Percentiles rank a stretch among this genome's conserved stretches.
phyloP scores from a whole-genome alignment of 2,113 vertebrate genomes.

The Mastomys coucha region DNA sequence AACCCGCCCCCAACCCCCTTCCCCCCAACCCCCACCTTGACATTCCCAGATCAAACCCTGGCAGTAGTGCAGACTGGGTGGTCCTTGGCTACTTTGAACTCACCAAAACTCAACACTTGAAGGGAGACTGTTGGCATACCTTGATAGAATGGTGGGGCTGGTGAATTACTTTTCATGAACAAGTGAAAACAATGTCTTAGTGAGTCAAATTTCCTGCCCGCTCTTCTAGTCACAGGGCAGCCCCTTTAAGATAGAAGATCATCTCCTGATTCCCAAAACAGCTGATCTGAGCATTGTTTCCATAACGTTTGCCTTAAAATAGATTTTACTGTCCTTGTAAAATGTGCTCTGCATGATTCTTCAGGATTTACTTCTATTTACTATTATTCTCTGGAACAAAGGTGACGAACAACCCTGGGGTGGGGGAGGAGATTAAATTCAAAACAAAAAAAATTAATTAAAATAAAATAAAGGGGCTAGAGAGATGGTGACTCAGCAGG shows the following conservation, averaged over 20 bases:
- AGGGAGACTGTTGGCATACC: background rate
- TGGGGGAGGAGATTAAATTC: background rate
- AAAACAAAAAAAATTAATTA: background rate
- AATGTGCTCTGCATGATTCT: background rate
- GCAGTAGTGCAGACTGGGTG: background rate
- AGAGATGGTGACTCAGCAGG: background rate
- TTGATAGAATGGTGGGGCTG: background rate
- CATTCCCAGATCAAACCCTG: background rate
- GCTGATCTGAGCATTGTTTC: slow-evolving; percentile 6
- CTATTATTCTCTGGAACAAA: background rate
- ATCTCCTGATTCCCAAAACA: slow-evolving; percentile 51
- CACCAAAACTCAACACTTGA: background rate
- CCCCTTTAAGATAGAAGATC: slow-evolving; percentile 27
- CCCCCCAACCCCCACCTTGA: too few species aligned
- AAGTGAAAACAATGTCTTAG: background rate
- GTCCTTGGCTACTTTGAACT: background rate
- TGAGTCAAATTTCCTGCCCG: background rate
- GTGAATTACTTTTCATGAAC: too few species aligned
- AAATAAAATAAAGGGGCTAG: background rate
- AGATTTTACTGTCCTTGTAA: slow-evolving; percentile 47
- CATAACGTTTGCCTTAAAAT: slow-evolving; percentile 50
- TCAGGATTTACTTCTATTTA: background rate
- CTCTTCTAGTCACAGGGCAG: background rate
- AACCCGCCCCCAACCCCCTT: background rate
- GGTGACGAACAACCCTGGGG: background rate